A percentile compares a stretch with the other conserved stretches of the same genome.
Conservation (phyloP, 2,113 vertebrate genomes). For the Speoplatyrhinus poulsoni region DNA sequence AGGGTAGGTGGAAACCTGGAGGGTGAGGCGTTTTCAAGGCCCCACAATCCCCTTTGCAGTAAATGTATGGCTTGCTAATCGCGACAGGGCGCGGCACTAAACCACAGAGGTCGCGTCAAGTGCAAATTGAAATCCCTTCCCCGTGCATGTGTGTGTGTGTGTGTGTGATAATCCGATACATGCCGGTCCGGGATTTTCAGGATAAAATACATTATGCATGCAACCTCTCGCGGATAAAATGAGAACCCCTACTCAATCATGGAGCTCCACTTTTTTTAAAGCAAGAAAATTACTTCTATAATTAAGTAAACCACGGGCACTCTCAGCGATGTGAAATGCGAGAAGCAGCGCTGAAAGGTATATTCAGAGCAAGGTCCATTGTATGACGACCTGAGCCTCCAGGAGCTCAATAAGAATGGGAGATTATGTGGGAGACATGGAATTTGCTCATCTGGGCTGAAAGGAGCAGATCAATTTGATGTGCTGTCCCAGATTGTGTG, state of each 20-base stretch:
- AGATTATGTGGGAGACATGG: constrained; percentile 31
- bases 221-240: constrained; percentile 33
- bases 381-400: constrained; percentile 19
- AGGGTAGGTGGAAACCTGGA: constrained; percentile 49
- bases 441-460: constrained; percentile 21
- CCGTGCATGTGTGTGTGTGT: constrained; percentile 21
- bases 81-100: constrained; percentile 55
- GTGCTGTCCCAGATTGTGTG: neutral
- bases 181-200: constrained; percentile 14
- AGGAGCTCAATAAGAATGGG: constrained; percentile 20
- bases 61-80: constrained; percentile 72
- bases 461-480: constrained; percentile 19
- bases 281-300: constrained; percentile 36
- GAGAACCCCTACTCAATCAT: constrained; percentile 5
- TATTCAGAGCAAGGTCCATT: constrained; percentile 35
- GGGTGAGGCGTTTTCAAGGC: constrained; percentile 54
- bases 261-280: constrained; percentile 30
- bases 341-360: constrained; percentile 36
- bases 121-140: constrained; percentile 47
- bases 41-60: constrained; percentile 50
- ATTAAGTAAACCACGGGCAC: constrained; percentile 53
- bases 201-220: constrained; percentile 39
- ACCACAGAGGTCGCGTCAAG: constrained; percentile 49
- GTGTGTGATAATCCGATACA: constrained; percentile 27
- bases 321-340: constrained; percentile 17